These are phyloP conservation scores for Numenius phaeopus DNA, from an alignment of 2,797 vertebrate species.

Conservation along the genomic window DNA sequence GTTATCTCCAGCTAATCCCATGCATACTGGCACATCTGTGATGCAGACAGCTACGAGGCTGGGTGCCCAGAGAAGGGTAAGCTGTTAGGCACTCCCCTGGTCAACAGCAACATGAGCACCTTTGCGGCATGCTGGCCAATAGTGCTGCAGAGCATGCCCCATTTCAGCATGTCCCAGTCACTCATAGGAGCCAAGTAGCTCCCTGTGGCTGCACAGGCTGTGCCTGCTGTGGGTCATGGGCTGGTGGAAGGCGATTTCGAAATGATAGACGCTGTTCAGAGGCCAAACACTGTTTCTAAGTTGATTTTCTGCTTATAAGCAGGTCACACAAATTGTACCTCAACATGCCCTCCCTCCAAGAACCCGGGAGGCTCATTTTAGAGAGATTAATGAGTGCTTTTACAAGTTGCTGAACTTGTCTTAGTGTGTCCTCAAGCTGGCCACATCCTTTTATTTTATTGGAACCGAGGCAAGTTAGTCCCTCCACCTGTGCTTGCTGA, in stretches of 20 bases:
- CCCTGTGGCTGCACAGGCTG: background rate
- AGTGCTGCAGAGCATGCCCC: accelerated
- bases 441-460: background rate
- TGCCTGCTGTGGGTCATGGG: accelerated
- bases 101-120: background rate
- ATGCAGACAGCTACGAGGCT: background rate
- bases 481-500: background rate
- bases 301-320: background rate
- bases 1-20: background rate
- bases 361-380: background rate
- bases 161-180: background rate
- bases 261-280: background rate
- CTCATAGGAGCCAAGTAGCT: background rate
- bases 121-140: accelerated
- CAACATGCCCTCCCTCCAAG: background rate
- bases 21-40: background rate
- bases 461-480: background rate
- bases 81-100: background rate
- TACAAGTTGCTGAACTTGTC: background rate
- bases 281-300: background rate
- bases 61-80: background rate
- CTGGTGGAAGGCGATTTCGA: background rate
- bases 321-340: background rate
- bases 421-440: background rate
- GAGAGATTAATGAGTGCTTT: conserved; percentile 15